Conservation (phyloP, 1,140 invertebrate species). For the Conopomorpha cramerella region DNA sequence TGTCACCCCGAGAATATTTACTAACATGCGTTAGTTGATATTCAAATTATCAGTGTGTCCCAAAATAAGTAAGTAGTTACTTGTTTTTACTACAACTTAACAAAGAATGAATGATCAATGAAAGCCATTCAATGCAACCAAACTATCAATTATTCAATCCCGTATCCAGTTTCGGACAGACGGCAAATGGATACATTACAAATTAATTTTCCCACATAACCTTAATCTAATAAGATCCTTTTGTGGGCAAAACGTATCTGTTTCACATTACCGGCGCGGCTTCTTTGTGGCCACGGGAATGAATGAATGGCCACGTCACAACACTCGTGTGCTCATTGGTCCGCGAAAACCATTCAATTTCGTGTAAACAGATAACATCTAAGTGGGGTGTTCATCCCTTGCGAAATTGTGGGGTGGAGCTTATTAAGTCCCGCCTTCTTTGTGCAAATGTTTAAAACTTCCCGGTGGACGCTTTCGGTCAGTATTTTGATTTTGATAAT, state of each 20-base stretch:
- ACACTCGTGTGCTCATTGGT: constrained; percentile 31
- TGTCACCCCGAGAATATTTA: too few species aligned
- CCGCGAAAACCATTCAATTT: constrained; percentile 25
- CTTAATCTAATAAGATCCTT: constrained; percentile 53
- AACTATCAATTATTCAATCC: too few species aligned
- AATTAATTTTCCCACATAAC: constrained; percentile 57
- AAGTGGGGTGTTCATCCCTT: constrained; percentile 10
- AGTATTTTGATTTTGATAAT: constrained; percentile 13
- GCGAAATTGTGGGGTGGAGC: constrained; percentile 13
- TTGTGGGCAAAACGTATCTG: constrained; percentile 49
- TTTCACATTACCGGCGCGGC: too few species aligned
- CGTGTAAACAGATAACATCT: constrained; percentile 32
- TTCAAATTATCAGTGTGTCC: too few species aligned
- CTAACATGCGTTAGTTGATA: too few species aligned
- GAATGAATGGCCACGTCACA: constrained; percentile 44
- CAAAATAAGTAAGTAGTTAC: too few species aligned
- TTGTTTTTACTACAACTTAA: too few species aligned
- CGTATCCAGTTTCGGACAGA: constrained; percentile 22
- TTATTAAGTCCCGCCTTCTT: constrained; percentile 12
- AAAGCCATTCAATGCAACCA: too few species aligned
- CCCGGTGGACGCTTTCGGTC: constrained; percentile 2
- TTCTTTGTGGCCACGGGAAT: constrained; percentile 28
- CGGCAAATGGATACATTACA: constrained; percentile 26
- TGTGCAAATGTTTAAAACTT: constrained; percentile 15
- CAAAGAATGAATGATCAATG: too few species aligned